Conservation (phyloP, 1,140 invertebrate genomes). For the Ptiloglossa arizonensis region DNA sequence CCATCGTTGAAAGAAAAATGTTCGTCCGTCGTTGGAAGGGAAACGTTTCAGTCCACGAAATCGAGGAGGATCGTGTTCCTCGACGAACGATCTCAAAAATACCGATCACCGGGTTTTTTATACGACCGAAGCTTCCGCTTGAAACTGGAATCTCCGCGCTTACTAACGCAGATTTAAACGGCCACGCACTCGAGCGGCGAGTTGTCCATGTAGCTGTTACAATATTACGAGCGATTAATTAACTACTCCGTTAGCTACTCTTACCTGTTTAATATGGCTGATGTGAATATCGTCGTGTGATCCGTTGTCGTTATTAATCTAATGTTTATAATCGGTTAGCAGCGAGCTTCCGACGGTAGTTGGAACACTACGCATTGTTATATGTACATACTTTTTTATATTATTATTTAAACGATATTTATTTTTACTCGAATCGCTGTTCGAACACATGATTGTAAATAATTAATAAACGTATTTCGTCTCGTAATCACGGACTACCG, state of each 20-base stretch:
- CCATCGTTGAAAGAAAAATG: too few species aligned
- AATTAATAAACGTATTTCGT: conserved; percentile 64
- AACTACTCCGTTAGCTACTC: conserved; percentile 18
- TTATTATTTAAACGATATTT: conserved; percentile 70
- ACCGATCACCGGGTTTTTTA: neutral
- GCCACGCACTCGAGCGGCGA: neutral
- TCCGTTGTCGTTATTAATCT: conserved; percentile 55
- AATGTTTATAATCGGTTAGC: conserved; percentile 62
- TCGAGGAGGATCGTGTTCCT: neutral
- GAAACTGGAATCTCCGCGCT: conserved; percentile 18
- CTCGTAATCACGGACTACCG: neutral
- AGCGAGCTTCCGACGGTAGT: conserved; percentile 36
- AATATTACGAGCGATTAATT: conserved; percentile 30
- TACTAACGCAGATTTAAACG: conserved; percentile 9
- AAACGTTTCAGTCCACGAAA: neutral
- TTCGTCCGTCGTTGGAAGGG: too few species aligned
- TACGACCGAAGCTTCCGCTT: conserved; percentile 30
- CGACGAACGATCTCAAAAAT: neutral
- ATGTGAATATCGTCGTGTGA: conserved; percentile 43
- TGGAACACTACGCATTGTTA: conserved; percentile 56
- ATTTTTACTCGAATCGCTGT: conserved; percentile 63
- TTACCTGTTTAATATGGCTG: conserved; percentile 31
- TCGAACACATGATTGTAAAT: conserved; percentile 61
- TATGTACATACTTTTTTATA: conserved; percentile 68
- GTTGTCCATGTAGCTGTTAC: conserved; percentile 11